Evolutionary conservation across 2,797 vertebrate genomes (phyloP), one percentile per base, ranked within the genome.

Genomic region (Perdix hodgsoniae): DNA sequence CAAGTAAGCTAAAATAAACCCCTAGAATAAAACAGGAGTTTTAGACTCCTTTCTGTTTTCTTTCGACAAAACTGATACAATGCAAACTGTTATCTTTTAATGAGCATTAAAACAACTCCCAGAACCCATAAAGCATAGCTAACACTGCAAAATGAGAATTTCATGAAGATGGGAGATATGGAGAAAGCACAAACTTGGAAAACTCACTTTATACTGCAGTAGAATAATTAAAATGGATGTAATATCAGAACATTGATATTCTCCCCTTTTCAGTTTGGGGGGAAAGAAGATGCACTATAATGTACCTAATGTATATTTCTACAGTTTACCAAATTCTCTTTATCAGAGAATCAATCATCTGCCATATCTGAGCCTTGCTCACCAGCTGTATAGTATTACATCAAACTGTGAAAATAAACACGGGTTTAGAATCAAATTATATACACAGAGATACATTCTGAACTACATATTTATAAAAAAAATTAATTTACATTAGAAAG

Each of bases 391-490:
- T 91, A 91, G 74, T 76, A 94, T 86, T 96, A 97, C 88, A 83
- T 95, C 87, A 96, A 89, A 97, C 88, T 95, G 78, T 82, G 84
- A 96, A 94, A 97, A 97, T 90, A 96, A 97, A 92, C 70, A 91
- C 66, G 92, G 83, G 72, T 94, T 97, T 94, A 97, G 90, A 96
- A 95, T 90, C 50, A 82, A 79, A 91, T 84, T 52, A 87, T 40
- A 92, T 56, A 82, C 56, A 94, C 67, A 93, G 94, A 76, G 73
- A 54, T 93, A 94, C 76, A 84, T 90, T 75, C 45, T 80, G 56
- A 82, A 52, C 47, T 49, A 61, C 31, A 44, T 14, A 75, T 85
- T 79, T 85, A 77, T 77, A 86, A 26, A 31, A 31, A 54, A 80
- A 64, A 75, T 81, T 71, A 84, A 64, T 39, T 54, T 56, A 67